A percentile compares a stretch with the other conserved stretches of the same genome.
Conservation (phyloP, 2,888 invertebrate genomes). For the Drosophila hamatofila region DNA sequence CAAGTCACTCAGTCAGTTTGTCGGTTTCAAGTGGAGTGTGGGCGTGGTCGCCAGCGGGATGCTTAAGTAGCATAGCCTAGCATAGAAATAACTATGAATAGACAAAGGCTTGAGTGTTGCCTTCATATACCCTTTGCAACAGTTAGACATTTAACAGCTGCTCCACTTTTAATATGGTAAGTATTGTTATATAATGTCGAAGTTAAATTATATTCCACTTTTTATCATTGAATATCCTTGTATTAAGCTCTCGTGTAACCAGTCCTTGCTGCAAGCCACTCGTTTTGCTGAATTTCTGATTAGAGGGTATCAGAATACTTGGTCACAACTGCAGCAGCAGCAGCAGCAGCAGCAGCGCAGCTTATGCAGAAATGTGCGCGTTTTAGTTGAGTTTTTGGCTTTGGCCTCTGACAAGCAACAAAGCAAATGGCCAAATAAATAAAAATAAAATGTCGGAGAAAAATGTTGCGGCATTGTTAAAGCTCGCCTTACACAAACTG, state of each 20-base stretch:
- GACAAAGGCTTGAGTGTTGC: neutral
- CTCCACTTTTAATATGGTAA: no score
- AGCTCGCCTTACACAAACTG: constrained; percentile 22
- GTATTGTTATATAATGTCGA: no score
- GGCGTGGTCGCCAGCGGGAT: constrained; percentile 29
- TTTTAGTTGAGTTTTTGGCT: constrained; percentile 35
- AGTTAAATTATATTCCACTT: neutral
- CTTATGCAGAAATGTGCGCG: constrained; percentile 67
- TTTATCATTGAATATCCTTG: neutral
- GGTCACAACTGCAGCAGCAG: constrained; percentile 47
- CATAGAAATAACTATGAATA: constrained; percentile 25
- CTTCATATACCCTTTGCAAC: neutral
- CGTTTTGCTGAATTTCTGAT: neutral
- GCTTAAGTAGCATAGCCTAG: constrained; percentile 26
- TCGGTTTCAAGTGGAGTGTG: constrained; percentile 27
- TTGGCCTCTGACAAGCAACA: constrained; percentile 30
- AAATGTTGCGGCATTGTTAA: constrained; percentile 61
- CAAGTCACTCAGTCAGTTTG: constrained; percentile 43
- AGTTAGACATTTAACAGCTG: no score
- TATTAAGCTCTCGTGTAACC: no score
- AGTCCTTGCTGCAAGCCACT: neutral
- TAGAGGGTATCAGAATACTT: constrained; percentile 26
- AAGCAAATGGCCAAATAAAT: constrained; percentile 61
- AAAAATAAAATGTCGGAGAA: constrained; percentile 58
- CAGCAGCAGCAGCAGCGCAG: constrained; percentile 58